Percentiles rank a stretch among this genome's conserved stretches.
These are phyloP conservation scores for Hofmannophila pseudospretella DNA, from an alignment of 2,888 invertebrate species.

Conservation along the genomic window DNA sequence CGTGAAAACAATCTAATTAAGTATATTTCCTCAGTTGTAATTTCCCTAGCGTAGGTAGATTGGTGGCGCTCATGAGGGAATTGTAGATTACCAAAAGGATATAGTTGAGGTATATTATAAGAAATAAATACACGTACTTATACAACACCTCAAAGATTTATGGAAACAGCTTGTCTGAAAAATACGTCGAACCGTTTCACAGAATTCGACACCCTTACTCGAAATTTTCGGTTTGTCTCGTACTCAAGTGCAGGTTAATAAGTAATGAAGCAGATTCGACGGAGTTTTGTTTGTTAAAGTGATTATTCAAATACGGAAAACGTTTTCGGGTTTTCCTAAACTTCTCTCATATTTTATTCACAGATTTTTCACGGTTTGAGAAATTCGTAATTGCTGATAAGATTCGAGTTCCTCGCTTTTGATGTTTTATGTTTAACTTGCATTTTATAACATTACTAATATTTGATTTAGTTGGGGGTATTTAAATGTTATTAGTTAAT, in stretches of 20 bases:
- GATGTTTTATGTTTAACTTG: conserved; percentile 17
- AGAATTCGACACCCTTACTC: conserved; percentile 12
- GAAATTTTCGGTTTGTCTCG: conserved; percentile 43
- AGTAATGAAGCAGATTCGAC: conserved; percentile 69
- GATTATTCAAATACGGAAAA: conserved; percentile 77
- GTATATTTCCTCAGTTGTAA: no score
- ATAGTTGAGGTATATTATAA: no score
- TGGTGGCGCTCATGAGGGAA: no score
- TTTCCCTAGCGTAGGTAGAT: no score
- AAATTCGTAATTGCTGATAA: conserved; percentile 61
- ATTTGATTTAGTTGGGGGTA: conserved; percentile 10
- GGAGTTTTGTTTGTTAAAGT: conserved; percentile 75
- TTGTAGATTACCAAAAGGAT: no score
- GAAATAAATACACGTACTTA: no score
- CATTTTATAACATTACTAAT: conserved; percentile 3
- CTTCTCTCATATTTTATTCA: conserved; percentile 76
- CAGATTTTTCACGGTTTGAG: conserved; percentile 66
- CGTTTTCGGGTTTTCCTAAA: conserved; percentile 72
- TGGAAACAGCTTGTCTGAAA: no score
- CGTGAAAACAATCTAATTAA: no score
- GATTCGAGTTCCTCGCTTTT: conserved; percentile 37
- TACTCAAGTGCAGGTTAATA: conserved; percentile 66
- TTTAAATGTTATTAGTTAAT: background rate
- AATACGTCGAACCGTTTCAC: conserved; percentile 4
- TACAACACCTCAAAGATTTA: no score